Percentiles rank a stretch among this genome's conserved stretches.
Evolutionary conservation across 2,888 invertebrate genomes (phyloP).

Genomic region (Dynastes tityus): DNA sequence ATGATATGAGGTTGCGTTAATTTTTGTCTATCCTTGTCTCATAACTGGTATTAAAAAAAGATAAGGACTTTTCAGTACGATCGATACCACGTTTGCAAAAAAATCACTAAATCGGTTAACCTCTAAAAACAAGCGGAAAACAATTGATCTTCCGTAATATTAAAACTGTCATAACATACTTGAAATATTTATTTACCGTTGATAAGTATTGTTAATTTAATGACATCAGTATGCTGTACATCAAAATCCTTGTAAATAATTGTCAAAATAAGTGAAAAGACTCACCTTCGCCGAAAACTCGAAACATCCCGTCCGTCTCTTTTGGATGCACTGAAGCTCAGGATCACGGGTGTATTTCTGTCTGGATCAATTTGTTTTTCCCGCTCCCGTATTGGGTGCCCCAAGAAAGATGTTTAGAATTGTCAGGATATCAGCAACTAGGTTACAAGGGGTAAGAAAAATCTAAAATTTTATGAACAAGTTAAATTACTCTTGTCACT

Average conservation of each 20-base stretch:
- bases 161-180: constrained; percentile 46
- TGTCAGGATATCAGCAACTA: constrained; percentile 59
- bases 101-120: constrained; percentile 48
- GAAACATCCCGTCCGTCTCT: constrained; percentile 58
- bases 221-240: constrained; percentile 57
- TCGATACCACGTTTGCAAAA: constrained; percentile 40
- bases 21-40: constrained; percentile 27
- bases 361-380: constrained; percentile 54
- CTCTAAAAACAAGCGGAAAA: constrained; percentile 46
- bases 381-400: constrained; percentile 62
- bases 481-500: constrained; percentile 48
- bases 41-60: constrained; percentile 16
- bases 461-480: constrained; percentile 14
- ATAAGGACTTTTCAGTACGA: background rate
- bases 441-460: constrained; percentile 63
- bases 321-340: constrained; percentile 53
- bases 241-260: constrained; percentile 61
- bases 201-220: constrained; percentile 54
- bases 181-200: constrained; percentile 55
- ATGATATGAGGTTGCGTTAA: background rate
- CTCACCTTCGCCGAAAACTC: constrained; percentile 61
- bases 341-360: constrained; percentile 54
- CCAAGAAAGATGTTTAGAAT: constrained; percentile 65
- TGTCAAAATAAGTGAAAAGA: constrained; percentile 58
- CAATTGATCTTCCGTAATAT: constrained; percentile 45